Percentiles rank a stretch among this genome's conserved stretches.
Evolutionary conservation across 2,113 vertebrate species (phyloP).

Genomic region (Ploceus nigricollis): DNA sequence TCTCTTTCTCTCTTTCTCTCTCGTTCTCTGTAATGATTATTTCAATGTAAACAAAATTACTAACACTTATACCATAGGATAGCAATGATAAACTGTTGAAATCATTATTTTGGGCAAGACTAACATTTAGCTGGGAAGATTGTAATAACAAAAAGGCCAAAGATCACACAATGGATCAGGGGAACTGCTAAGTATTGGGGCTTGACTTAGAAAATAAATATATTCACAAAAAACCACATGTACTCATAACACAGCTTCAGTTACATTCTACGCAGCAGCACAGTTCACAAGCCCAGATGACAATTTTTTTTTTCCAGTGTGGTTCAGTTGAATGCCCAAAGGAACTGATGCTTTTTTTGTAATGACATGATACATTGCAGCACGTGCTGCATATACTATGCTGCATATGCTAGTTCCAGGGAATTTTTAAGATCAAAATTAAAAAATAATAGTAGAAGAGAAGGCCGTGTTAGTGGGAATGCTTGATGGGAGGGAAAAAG

Average conservation of each 20-base stretch:
- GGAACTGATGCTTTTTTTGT: slow-evolving; percentile 9
- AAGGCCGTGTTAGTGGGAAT: background rate
- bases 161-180: slow-evolving; percentile 75
- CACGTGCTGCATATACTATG: slow-evolving; percentile 5
- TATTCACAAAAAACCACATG: background rate
- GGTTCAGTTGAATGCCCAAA: slow-evolving; percentile 55
- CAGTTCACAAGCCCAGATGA: slow-evolving; percentile 24
- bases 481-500: background rate
- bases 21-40: background rate
- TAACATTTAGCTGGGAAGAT: slow-evolving; percentile 49
- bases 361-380: background rate
- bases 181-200: slow-evolving; percentile 63
- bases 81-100: slow-evolving; percentile 42
- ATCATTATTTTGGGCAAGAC: slow-evolving; percentile 34
- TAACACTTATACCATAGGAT: slow-evolving; percentile 3
- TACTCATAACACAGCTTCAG: background rate
- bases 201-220: slow-evolving; percentile 54
- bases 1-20: background rate
- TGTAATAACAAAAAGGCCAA: slow-evolving; percentile 75
- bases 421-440: slow-evolving; percentile 42
- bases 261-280: slow-evolving; percentile 16
- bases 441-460: background rate
- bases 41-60: slow-evolving; percentile 36
- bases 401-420: slow-evolving; percentile 54
- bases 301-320: background rate